A percentile compares a stretch with the other conserved stretches of the same genome.
Conservation (phyloP, 1,140 invertebrate species). For the Olivierus martensii region DNA sequence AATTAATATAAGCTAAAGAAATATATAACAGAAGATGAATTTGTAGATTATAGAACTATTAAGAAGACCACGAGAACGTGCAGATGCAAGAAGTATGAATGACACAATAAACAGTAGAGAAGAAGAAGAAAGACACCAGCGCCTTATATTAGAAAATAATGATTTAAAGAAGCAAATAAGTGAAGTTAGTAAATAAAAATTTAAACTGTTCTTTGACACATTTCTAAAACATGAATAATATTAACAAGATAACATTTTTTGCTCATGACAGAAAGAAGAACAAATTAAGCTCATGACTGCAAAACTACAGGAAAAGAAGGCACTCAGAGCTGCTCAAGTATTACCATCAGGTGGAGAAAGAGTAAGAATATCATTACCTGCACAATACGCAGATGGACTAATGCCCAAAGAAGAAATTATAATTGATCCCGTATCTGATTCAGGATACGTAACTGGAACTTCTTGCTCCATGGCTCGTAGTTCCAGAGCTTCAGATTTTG, state of each 20-base stretch:
- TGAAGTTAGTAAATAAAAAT: slow-evolving; percentile 47
- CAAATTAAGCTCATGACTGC: slow-evolving; percentile 19
- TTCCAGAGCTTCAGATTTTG: slow-evolving; percentile 60
- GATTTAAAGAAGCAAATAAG: slow-evolving; percentile 88
- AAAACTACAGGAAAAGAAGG: slow-evolving; percentile 8
- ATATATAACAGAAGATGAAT: too few relatives aligned
- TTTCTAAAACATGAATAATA: too few relatives aligned
- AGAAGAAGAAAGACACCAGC: slow-evolving; percentile 87
- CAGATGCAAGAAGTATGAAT: slow-evolving; percentile 31
- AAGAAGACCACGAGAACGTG: slow-evolving; percentile 26
- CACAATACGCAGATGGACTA: slow-evolving; percentile 11
- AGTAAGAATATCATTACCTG: slow-evolving; percentile 9
- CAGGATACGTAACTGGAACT: slow-evolving; percentile 31
- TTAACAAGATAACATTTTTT: too few relatives aligned
- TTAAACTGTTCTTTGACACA: too few relatives aligned
- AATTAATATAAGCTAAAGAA: too few relatives aligned
- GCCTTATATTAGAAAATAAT: slow-evolving; percentile 88
- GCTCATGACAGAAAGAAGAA: slow-evolving; percentile 20
- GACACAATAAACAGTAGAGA: slow-evolving; percentile 81
- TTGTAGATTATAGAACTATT: slow-evolving; percentile 25
- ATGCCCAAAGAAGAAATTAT: slow-evolving; percentile 13
- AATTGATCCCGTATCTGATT: slow-evolving; percentile 20
- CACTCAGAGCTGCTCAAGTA: slow-evolving; percentile 4
- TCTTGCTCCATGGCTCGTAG: slow-evolving; percentile 40
- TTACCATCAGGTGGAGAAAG: slow-evolving; percentile 5